Conservation (phyloP, 1,140 invertebrate genomes). For the Galleria mellonella region DNA sequence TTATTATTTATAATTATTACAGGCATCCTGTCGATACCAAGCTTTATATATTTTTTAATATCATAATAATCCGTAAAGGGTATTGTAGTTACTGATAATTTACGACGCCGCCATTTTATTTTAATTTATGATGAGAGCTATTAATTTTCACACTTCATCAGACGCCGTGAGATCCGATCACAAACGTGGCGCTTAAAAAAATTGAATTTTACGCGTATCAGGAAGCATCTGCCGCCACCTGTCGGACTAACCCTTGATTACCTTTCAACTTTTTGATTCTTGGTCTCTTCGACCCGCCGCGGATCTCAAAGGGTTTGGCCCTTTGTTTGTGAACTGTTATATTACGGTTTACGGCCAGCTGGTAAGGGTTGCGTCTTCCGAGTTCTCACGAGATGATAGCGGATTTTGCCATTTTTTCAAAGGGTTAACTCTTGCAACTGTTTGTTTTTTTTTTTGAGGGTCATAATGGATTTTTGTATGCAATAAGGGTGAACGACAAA, state of each 20-base stretch:
- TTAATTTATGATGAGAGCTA: conserved; percentile 41
- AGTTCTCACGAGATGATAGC: conserved; percentile 53
- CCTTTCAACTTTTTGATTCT: conserved; percentile 31
- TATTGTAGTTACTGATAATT: conserved; percentile 1
- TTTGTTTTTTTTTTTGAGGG: conserved; percentile 30
- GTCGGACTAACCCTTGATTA: conserved; percentile 39
- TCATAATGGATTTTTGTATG: neutral
- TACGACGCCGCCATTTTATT: neutral
- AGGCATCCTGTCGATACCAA: too few relatives aligned
- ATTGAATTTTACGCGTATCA: conserved; percentile 68
- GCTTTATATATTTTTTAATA: too few relatives aligned
- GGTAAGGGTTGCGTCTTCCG: conserved; percentile 33
- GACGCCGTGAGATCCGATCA: conserved; percentile 44
- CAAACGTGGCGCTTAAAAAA: conserved; percentile 30
- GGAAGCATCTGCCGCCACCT: conserved; percentile 58
- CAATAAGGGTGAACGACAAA: too few relatives aligned
- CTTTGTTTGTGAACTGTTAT: conserved; percentile 51
- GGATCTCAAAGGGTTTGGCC: conserved; percentile 53
- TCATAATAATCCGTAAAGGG: too few relatives aligned
- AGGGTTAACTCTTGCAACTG: conserved; percentile 47
- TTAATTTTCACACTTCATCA: conserved; percentile 64
- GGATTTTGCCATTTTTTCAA: conserved; percentile 37
- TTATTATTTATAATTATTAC: too few relatives aligned
- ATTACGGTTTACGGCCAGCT: conserved; percentile 48
- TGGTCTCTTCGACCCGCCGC: conserved; percentile 33